Conservation (phyloP, 1,140 invertebrate species). For the Zaprionus taronus region DNA sequence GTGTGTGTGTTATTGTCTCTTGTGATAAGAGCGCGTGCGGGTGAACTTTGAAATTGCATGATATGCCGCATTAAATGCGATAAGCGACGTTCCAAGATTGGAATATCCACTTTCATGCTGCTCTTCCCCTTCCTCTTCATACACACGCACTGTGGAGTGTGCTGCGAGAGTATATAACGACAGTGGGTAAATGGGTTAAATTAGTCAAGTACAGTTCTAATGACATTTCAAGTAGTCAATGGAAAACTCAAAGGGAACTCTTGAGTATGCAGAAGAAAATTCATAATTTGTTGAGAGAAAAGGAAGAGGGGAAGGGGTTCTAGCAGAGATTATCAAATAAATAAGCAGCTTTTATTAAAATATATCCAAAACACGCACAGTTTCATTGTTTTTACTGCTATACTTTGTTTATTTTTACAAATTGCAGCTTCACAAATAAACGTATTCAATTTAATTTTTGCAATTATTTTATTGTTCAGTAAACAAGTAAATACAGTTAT, state of each 20-base stretch:
- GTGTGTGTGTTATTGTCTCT: constrained; percentile 17
- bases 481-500: not conserved
- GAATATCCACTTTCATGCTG: constrained; percentile 17
- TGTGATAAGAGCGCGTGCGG: constrained; percentile 12
- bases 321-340: too few species aligned
- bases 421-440: not conserved
- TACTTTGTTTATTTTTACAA: not conserved
- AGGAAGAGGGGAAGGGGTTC: too few species aligned
- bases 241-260: not conserved
- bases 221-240: constrained; percentile 5
- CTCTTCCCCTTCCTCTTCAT: not conserved
- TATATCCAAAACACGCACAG: too few species aligned
- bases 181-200: constrained; percentile 47
- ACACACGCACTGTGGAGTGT: constrained; percentile 26
- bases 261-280: not conserved
- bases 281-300: too few species aligned
- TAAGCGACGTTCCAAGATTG: constrained; percentile 55
- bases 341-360: too few species aligned
- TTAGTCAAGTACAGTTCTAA: constrained; percentile 23
- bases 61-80: constrained; percentile 64
- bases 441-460: too few species aligned
- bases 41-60: constrained; percentile 31
- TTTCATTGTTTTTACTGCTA: not conserved
- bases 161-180: not conserved
- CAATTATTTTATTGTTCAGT: too few species aligned